Conservation (phyloP, 2,888 invertebrate species). For the Ceratothoa steindachneri region DNA sequence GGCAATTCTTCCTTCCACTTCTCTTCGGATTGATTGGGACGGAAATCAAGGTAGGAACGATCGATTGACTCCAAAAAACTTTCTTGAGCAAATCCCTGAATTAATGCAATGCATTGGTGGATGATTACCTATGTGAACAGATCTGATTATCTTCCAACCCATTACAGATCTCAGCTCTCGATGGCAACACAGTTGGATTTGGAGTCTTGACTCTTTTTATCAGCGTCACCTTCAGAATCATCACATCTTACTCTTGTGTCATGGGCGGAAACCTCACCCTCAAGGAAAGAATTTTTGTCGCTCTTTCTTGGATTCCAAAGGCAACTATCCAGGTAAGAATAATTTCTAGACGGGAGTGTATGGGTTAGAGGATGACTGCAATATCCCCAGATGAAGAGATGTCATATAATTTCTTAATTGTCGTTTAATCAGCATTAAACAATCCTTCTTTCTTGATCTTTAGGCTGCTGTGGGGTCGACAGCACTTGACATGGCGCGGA, state of each 20-base stretch:
- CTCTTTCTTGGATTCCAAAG: conserved; percentile 90
- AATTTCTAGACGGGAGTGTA: too few species aligned
- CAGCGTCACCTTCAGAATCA: conserved; percentile 57
- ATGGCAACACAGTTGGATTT: conserved; percentile 35
- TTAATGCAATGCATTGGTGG: not conserved
- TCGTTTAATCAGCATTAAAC: too few species aligned
- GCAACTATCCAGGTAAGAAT: conserved; percentile 83
- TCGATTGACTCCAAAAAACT: not conserved
- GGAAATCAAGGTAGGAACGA: conserved; percentile 73
- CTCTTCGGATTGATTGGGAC: conserved; percentile 90
- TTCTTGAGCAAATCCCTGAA: not conserved
- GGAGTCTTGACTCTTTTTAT: conserved; percentile 35
- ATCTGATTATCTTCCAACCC: not conserved
- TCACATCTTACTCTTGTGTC: conserved; percentile 45
- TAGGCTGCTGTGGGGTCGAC: not conserved
- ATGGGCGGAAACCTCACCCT: conserved; percentile 52
- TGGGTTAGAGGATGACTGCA: too few species aligned
- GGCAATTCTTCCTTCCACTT: conserved; percentile 94
- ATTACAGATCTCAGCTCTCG: conserved; percentile 42
- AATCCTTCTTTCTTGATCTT: too few species aligned
- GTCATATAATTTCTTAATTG: too few species aligned
- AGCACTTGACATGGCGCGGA: not conserved
- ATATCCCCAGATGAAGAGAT: too few species aligned
- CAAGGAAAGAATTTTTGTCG: conserved; percentile 86
- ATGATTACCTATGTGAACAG: not conserved